phyloP scores from a whole-genome alignment of 1,140 invertebrate species.

The Sipha flava region DNA sequence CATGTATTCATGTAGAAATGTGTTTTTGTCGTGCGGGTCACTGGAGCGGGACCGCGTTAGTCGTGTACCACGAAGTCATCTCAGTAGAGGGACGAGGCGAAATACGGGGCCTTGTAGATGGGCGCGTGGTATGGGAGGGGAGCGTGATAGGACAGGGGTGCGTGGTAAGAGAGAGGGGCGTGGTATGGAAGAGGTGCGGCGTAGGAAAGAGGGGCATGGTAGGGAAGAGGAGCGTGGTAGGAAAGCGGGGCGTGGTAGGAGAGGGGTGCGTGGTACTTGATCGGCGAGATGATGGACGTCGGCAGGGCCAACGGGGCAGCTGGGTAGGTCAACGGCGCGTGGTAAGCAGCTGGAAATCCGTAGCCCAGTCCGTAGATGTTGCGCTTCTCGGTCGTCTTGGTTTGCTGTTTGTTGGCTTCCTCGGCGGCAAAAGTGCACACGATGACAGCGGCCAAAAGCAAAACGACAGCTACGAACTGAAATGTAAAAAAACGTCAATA shows the following conservation, averaged over 20 bases:
- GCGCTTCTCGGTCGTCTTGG: neutral
- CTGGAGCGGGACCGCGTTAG: too few species aligned
- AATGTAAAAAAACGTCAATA: neutral
- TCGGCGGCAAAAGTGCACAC: neutral
- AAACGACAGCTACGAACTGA: neutral
- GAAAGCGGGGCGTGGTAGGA: neutral
- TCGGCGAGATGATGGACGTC: neutral
- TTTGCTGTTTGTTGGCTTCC: neutral
- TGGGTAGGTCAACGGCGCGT: neutral
- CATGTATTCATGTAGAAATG: too few species aligned
- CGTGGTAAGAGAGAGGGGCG: neutral
- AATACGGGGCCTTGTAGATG: conserved; percentile 3
- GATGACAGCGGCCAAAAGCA: neutral
- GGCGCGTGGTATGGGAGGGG: neutral
- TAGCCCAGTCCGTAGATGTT: conserved; percentile 1
- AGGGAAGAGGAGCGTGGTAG: conserved; percentile 1
- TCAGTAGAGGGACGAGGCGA: neutral
- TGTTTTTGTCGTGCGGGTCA: too few species aligned
- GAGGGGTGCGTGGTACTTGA: neutral
- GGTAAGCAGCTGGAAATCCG: neutral
- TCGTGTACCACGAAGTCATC: neutral
- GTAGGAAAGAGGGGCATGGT: neutral
- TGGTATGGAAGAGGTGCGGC: neutral
- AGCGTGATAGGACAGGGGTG: conserved; percentile 8
- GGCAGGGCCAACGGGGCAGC: conserved; percentile 4